These are phyloP conservation scores for Gambelia wislizenii DNA, from an alignment of 2,797 vertebrate species.

Conservation along the genomic window DNA sequence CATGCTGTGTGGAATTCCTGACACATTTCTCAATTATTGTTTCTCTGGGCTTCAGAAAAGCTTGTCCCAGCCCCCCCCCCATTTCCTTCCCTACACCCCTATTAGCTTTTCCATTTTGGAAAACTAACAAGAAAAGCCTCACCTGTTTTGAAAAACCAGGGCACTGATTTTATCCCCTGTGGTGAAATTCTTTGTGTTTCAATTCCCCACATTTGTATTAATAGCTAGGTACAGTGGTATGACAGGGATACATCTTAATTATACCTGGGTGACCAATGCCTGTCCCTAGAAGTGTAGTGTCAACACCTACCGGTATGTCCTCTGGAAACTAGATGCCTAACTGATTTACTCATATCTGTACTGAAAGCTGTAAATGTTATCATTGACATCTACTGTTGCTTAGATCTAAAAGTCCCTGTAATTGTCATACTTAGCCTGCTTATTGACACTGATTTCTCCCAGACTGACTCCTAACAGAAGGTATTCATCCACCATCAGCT, in stretches of 20 bases:
- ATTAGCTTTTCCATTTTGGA: background rate
- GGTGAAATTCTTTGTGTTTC: background rate
- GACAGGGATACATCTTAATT: background rate
- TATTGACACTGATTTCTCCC: background rate
- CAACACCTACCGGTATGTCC: background rate
- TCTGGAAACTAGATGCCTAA: background rate
- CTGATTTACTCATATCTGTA: background rate
- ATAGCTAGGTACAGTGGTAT: background rate
- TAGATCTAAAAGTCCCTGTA: background rate
- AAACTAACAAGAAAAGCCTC: background rate
- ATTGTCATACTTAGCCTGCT: background rate
- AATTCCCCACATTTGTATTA: no score
- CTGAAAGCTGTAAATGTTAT: background rate
- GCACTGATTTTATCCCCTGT: background rate
- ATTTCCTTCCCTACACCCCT: background rate
- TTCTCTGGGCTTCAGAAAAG: background rate
- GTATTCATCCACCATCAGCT: background rate
- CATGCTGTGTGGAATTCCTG: background rate
- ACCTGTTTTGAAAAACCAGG: background rate
- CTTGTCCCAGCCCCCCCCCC: background rate
- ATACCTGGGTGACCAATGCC: background rate
- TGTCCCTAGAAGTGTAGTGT: background rate
- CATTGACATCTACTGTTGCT: background rate
- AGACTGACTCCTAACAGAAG: background rate
- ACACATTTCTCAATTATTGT: background rate